Evolutionary conservation across 2,797 vertebrate genomes (phyloP).

Genomic region (Pampus argenteus): DNA sequence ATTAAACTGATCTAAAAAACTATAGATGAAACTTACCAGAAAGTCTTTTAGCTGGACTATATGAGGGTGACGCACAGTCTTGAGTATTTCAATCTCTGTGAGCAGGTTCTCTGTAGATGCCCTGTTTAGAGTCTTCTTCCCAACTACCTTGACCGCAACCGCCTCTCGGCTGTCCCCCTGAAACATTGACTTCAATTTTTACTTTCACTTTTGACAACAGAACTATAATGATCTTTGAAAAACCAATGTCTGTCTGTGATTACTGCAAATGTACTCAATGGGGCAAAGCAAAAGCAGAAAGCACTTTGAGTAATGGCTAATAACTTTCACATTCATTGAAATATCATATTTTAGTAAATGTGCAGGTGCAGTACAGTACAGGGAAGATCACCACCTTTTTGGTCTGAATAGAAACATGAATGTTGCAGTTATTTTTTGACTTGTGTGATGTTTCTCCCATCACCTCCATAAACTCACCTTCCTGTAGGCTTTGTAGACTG

Average conservation of each 20-base stretch:
- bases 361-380: neutral
- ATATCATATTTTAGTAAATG: neutral
- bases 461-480: conserved; percentile 58
- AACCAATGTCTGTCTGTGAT: neutral
- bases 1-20: neutral
- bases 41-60: conserved; percentile 98
- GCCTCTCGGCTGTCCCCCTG: conserved; percentile 92
- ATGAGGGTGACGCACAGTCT: conserved; percentile 92
- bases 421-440: neutral
- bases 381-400: neutral
- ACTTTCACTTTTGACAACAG: neutral
- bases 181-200: neutral
- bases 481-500: conserved; percentile 95
- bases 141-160: conserved; percentile 96
- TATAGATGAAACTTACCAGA: conserved; percentile 80
- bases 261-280: neutral
- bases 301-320: neutral
- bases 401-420: neutral
- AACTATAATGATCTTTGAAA: neutral
- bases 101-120: conserved; percentile 94
- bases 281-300: neutral
- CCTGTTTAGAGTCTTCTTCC: conserved; percentile 94
- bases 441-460: neutral
- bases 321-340: neutral
- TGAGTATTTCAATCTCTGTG: conserved; percentile 97